Evolutionary conservation across 2,888 invertebrate species (phyloP).

Genomic region (Lithophane ornitopus): DNA sequence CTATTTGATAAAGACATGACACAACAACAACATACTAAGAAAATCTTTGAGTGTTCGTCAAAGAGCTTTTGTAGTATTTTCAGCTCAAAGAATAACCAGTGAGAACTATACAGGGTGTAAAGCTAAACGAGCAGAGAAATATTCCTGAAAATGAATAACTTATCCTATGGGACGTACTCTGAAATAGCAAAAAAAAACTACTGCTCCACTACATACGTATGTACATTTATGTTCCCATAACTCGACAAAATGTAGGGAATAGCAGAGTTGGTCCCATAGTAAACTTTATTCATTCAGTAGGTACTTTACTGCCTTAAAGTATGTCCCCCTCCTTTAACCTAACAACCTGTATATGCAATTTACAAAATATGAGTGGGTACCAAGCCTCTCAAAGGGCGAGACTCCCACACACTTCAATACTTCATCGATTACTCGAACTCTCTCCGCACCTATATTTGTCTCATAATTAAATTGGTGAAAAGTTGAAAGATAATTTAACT

Average conservation of each 20-base stretch:
- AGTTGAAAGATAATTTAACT: constrained; percentile 62
- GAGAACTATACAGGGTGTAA: background rate
- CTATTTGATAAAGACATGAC: background rate
- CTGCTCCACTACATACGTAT: background rate
- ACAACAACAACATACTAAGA: background rate
- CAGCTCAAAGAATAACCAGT: background rate
- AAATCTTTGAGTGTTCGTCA: background rate
- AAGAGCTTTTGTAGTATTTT: background rate
- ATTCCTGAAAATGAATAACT: background rate
- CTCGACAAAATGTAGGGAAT: background rate
- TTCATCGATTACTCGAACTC: constrained; percentile 39
- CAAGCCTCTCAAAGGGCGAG: background rate
- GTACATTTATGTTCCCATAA: background rate
- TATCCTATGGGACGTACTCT: background rate
- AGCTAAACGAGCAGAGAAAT: background rate
- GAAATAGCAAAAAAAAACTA: background rate
- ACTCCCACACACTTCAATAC: constrained; percentile 8
- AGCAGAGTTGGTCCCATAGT: no score
- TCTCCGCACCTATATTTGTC: constrained; percentile 53
- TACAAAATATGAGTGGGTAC: constrained; percentile 1
- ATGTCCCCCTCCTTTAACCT: background rate
- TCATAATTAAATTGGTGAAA: constrained; percentile 56
- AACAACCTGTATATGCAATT: background rate
- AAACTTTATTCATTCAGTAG: no score
- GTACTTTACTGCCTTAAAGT: background rate